Base-by-base conservation (phyloP, 1,140 invertebrate species). In the Heliconius eleuchia region DNA sequence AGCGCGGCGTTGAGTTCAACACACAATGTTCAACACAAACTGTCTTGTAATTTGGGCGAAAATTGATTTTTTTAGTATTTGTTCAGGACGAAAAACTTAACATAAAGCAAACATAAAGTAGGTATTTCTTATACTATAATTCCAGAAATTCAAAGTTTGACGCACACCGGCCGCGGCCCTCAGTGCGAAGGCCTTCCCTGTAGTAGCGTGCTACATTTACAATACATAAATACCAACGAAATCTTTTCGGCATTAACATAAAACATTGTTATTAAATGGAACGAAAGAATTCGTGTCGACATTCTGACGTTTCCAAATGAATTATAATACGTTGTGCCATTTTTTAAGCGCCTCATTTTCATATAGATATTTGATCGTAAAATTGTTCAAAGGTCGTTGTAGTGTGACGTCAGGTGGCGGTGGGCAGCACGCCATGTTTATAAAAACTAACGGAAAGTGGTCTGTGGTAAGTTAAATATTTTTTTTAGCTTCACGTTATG, bases 221-320 rank as follows among this genome's bases (percentile, higher is more conserved):
- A 27, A 66, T 27, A 66, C 60, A 66, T 27, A 57, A 74, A 74
- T 23, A 74, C 30, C 52, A 19, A n/a, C 73, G 52, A 74, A 74
- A 73, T 46, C 60, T 27, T 30, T 30, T 66, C 11, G 23, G 19
- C 55, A 74, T 78, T 74, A 78, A 78, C 77, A 78, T 78, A 78
- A 78, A 42, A 39, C 77, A 46, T 73, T 71, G 50, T 71, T 78
- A 60, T 66, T 66, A 74, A 78, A 78, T 37, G 77, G 73, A 78
- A 78, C 39, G 50, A 60, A 78, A 57, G 18, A 78, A 78, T 78
- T 78, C 52, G 50, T 60, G 73, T 74, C 73, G 57, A 73, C 37
- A 18, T 46, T 73, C 39, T 50, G 52, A 60, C 50, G 52, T 60
- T 52, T 52, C 42, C 50, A 23, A 74, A 74, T 74, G 46, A 52